These are phyloP conservation scores for Prochilodus magdalenae DNA, from an alignment of 2,113 vertebrate genomes.

Conservation along the genomic window DNA sequence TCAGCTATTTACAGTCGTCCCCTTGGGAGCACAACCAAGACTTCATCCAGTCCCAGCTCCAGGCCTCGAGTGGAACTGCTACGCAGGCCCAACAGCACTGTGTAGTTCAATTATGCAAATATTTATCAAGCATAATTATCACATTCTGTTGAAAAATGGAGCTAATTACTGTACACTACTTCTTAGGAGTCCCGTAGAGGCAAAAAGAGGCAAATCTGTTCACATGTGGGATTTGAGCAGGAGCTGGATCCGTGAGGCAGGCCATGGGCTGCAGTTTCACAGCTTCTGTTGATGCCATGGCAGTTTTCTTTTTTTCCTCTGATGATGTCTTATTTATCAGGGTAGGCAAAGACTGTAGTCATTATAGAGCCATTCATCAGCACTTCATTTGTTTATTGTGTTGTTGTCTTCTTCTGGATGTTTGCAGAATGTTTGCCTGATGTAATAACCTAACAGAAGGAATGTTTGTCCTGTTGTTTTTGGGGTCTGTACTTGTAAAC, in stretches of 20 bases:
- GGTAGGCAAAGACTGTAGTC: background rate
- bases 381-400: background rate
- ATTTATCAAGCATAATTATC: constrained; percentile 54
- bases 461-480: no score
- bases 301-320: background rate
- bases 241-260: background rate
- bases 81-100: background rate
- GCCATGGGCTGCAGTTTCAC: background rate
- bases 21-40: background rate
- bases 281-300: background rate
- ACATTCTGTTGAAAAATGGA: constrained; percentile 33
- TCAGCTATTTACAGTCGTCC: background rate
- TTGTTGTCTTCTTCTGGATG: no score
- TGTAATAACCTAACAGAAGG: no score
- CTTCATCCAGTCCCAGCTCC: background rate
- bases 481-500: no score
- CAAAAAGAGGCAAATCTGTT: background rate
- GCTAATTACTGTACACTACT: constrained; percentile 46
- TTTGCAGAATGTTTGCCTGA: no score
- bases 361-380: background rate
- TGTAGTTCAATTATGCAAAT: constrained; percentile 39
- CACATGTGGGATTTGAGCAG: background rate
- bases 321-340: constrained; percentile 13
- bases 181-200: background rate
- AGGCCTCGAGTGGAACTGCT: constrained; percentile 1